These are phyloP conservation scores for Himantopus leucocephalus DNA, from an alignment of 2,113 vertebrate genomes.

Conservation along the genomic window DNA sequence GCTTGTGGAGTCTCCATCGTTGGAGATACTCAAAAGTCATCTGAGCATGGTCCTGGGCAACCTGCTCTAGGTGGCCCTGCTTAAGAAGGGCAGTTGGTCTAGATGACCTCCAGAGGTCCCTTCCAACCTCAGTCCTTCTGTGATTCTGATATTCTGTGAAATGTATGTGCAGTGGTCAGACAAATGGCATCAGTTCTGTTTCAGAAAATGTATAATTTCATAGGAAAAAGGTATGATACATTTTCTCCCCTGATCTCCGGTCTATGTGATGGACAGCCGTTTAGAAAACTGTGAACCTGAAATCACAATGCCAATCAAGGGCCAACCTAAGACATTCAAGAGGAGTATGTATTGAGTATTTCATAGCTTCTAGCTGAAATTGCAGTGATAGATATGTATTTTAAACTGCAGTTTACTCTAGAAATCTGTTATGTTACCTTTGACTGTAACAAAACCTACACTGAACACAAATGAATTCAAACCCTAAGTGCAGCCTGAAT, in stretches of 20 bases:
- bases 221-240: not conserved
- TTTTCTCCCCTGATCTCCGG: not conserved
- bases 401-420: not conserved
- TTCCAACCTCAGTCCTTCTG: not conserved
- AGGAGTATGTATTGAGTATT: fast-evolving
- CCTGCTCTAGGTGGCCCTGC: not conserved
- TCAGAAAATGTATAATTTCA: not conserved
- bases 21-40: not conserved
- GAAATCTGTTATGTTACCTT: not conserved
- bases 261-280: not conserved
- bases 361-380: not conserved
- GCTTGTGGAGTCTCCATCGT: not conserved
- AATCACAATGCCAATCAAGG: not conserved
- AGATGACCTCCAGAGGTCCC: not conserved
- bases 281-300: not conserved
- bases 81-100: fast-evolving
- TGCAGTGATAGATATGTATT: not conserved
- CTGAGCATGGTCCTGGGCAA: not conserved
- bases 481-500: not conserved
- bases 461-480: not conserved
- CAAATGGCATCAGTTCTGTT: not conserved
- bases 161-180: not conserved
- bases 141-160: not conserved
- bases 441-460: not conserved
- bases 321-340: not conserved